These are phyloP conservation scores for Vidua macroura DNA, from an alignment of 2,113 vertebrate genomes.

Conservation along the genomic window DNA sequence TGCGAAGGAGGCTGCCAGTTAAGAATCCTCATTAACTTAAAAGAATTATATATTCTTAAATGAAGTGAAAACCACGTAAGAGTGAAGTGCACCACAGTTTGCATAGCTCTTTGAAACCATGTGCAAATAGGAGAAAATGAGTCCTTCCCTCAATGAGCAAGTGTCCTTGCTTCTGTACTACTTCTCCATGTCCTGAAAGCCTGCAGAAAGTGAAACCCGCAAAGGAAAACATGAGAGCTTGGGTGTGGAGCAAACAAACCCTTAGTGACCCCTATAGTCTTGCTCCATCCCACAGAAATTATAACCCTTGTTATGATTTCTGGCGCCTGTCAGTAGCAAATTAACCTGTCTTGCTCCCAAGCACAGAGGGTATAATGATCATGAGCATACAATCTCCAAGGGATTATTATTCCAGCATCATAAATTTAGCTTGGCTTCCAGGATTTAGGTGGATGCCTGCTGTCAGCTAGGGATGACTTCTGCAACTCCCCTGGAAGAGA, in stretches of 20 bases:
- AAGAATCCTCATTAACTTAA: neutral
- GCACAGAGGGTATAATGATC: neutral
- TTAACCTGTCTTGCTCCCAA: neutral
- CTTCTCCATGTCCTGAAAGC: neutral
- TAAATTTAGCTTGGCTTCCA: neutral
- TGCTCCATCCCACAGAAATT: neutral
- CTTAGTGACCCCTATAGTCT: neutral
- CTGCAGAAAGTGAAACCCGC: neutral
- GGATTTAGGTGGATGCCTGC: neutral
- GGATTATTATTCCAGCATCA: neutral
- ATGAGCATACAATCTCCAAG: neutral
- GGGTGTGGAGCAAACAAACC: neutral
- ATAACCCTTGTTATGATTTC: neutral
- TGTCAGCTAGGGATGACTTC: neutral
- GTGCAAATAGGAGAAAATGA: neutral
- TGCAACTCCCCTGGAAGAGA: neutral
- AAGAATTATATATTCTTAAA: neutral
- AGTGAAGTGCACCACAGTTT: neutral
- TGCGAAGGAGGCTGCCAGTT: neutral
- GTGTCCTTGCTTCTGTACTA: neutral
- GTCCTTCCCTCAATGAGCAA: neutral
- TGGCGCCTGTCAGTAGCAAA: neutral
- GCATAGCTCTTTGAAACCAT: neutral
- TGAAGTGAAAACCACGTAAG: neutral
- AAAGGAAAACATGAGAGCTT: neutral